phyloP scores from a whole-genome alignment of 2,113 vertebrate species.

The Hylia prasina region DNA sequence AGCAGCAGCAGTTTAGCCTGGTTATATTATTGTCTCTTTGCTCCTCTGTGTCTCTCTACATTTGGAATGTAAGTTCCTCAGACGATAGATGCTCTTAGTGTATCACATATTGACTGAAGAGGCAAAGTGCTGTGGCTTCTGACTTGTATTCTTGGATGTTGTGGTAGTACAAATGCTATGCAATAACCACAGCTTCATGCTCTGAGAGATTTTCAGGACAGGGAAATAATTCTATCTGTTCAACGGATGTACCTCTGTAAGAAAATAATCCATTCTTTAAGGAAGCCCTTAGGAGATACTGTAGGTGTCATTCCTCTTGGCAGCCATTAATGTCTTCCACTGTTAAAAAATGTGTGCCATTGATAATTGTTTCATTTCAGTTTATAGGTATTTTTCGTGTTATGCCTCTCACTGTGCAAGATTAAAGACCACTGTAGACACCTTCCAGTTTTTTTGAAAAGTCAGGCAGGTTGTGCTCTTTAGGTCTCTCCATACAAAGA shows the following conservation, averaged over 20 bases:
- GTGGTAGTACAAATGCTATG: background rate
- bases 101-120: background rate
- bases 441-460: background rate
- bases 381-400: background rate
- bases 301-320: background rate
- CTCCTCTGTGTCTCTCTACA: background rate
- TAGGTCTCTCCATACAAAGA: background rate
- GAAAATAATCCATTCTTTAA: background rate
- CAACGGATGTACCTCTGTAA: background rate
- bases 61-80: background rate
- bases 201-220: background rate
- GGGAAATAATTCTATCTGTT: background rate
- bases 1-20: background rate
- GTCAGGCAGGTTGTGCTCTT: background rate
- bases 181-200: background rate
- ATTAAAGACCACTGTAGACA: background rate
- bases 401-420: background rate
- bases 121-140: background rate
- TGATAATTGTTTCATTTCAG: background rate
- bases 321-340: background rate
- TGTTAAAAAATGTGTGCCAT: background rate
- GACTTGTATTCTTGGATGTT: background rate
- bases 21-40: background rate
- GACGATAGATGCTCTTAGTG: background rate
- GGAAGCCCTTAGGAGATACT: background rate